Evolutionary conservation across 1,140 invertebrate genomes (phyloP), one percentile per base, ranked within the genome.

Genomic region (Doryteuthis pealeii): DNA sequence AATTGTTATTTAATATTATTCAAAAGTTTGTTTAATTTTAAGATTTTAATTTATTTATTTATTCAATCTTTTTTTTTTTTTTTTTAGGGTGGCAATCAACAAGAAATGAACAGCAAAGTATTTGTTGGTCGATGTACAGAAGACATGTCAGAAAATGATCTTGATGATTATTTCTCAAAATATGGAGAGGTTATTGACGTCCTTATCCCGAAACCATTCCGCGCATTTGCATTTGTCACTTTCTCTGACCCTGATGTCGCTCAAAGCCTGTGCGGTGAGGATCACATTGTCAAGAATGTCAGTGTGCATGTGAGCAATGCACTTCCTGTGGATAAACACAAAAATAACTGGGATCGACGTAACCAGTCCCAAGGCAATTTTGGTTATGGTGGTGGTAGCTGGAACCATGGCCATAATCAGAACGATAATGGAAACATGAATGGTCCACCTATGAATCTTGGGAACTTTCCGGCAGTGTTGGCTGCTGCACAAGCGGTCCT

Each of bases 251-350:
- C 83, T 15, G 91, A 93, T 82, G 92, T 95, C 83, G 93, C 92
- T 86, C 94, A 92, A 90, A 91, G 94, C 86, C 93, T 95, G 2
- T 98, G 95, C 89, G 96, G 96, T 26, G 95, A 98, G 89, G 96
- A 97, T 90, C 96, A 98, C 87, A 96, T 98, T 78, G 95, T 98
- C 54, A 96, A 96, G 89, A 94, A 92, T 75, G 94, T 96, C 6
- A 96, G 95, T 76, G 94, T 98, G 10, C 95, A 97, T 90, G 94
- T 98, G 43, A 96, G 94, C 49, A 96, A 95, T 89, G 96, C 96
- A 71, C 95, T 95, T 68, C 73, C 73, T 22, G 77, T 76, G 18
- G 78, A 79, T 22, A 62, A 62, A 22, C 54, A 62, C 1, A 62
- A 22, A n/a, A 15, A 28, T 28, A 43, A 54, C 22, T 33, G 43